phyloP scores from a whole-genome alignment of 2,888 invertebrate genomes.

The Phyllotreta striolata region DNA sequence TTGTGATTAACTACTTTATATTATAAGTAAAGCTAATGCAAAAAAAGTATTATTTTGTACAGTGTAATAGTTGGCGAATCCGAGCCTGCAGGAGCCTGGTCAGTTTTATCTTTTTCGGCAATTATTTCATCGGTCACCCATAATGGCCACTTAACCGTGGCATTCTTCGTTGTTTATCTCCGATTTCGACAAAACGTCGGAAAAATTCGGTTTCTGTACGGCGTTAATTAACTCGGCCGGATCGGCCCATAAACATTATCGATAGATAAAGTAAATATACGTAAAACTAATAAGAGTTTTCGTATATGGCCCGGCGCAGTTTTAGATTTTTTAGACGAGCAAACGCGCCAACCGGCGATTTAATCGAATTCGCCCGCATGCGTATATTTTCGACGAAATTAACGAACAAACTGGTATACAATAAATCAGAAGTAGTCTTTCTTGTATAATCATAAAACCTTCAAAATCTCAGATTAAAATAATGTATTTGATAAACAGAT shows the following conservation, averaged over 20 bases:
- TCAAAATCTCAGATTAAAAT: conserved; percentile 60
- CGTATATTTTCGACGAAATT: background rate
- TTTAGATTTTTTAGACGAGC: background rate
- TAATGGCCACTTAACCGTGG: conserved; percentile 36
- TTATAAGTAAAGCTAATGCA: too few relatives aligned
- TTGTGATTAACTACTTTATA: too few relatives aligned
- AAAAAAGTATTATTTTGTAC: too few relatives aligned
- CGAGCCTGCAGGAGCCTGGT: conserved; percentile 14
- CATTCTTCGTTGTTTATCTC: conserved; percentile 36
- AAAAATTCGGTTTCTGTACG: conserved; percentile 30
- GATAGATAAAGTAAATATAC: conserved; percentile 14
- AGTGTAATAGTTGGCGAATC: too few relatives aligned
- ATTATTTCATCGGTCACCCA: conserved; percentile 36
- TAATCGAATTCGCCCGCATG: background rate
- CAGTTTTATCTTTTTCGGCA: conserved; percentile 34
- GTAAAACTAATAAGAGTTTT: conserved; percentile 7
- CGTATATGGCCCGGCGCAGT: background rate
- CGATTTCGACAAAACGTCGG: conserved; percentile 35
- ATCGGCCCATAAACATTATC: conserved; percentile 29
- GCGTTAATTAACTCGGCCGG: conserved; percentile 27
- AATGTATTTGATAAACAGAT: conserved; percentile 60
- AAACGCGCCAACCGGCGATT: conserved; percentile 7
- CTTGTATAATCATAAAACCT: conserved; percentile 60
- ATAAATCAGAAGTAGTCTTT: conserved; percentile 57
- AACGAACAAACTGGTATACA: conserved; percentile 14